These are phyloP conservation scores for Todiramphus chloris DNA, from an alignment of 2,113 vertebrate genomes.

Conservation along the genomic window DNA sequence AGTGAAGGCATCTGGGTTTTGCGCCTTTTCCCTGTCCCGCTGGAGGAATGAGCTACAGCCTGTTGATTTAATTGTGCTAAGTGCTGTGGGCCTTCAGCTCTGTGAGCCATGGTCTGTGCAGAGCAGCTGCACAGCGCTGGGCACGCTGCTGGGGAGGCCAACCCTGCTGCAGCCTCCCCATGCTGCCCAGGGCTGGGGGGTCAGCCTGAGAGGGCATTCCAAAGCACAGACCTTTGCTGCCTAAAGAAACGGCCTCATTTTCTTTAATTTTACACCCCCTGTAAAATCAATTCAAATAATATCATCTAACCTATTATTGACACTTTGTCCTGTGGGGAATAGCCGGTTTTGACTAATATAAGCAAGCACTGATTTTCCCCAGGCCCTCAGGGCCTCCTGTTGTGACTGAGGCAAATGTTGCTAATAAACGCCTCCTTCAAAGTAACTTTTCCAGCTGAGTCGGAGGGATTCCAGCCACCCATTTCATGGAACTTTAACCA, in stretches of 20 bases:
- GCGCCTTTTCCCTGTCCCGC: not conserved
- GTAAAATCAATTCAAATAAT: constrained; percentile 50
- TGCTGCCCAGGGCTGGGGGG: not conserved
- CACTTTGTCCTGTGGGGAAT: constrained; percentile 32
- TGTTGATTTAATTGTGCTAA: not conserved
- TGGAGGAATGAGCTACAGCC: not conserved
- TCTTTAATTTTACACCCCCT: constrained; percentile 18
- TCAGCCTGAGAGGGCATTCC: not conserved
- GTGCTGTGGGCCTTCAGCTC: not conserved
- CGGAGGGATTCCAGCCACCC: constrained; percentile 63
- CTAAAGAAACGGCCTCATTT: not conserved
- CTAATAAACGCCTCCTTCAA: constrained; percentile 79
- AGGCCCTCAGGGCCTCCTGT: constrained; percentile 71
- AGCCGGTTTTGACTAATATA: constrained; percentile 52
- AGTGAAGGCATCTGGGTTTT: not conserved
- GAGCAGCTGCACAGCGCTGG: not conserved
- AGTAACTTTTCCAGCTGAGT: constrained; percentile 72
- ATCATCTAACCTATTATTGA: constrained; percentile 50
- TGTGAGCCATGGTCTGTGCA: not conserved
- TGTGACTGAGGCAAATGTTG: constrained; percentile 75
- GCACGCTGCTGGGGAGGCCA: not conserved
- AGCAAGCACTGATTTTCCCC: constrained; percentile 68
- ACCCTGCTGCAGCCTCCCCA: not conserved
- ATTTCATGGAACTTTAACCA: constrained; percentile 77
- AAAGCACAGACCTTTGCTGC: not conserved